These are phyloP conservation scores for Mirounga angustirostris DNA, from an alignment of 2,113 vertebrate genomes.

Conservation along the genomic window DNA sequence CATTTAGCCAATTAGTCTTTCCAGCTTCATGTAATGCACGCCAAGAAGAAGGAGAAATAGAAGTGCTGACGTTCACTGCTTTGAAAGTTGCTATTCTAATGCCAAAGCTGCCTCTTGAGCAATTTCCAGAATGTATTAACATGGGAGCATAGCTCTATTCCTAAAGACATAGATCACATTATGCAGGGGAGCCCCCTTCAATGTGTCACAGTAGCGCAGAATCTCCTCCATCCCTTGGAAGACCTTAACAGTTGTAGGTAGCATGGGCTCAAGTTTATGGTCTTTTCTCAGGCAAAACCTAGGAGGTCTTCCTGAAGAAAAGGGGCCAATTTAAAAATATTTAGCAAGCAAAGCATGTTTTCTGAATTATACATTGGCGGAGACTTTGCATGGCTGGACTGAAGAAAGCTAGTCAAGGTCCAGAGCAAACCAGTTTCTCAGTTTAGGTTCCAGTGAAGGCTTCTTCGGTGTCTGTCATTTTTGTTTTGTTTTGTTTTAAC, in stretches of 20 bases:
- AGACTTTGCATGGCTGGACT: slow-evolving; percentile 13
- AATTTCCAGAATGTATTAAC: slow-evolving; percentile 86
- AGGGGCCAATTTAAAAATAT: slow-evolving; percentile 61
- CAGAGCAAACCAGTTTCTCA: slow-evolving; percentile 62
- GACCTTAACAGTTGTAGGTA: slow-evolving; percentile 66
- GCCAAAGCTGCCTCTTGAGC: slow-evolving; percentile 84
- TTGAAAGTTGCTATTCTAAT: slow-evolving; percentile 84
- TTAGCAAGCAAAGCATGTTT: slow-evolving; percentile 67
- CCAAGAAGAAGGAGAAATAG: slow-evolving; percentile 84
- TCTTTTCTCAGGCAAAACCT: slow-evolving; percentile 67
- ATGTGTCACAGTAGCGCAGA: slow-evolving; percentile 61
- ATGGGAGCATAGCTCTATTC: slow-evolving; percentile 79
- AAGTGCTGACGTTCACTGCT: slow-evolving; percentile 83
- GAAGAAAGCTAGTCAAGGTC: slow-evolving; percentile 62
- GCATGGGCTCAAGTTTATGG: slow-evolving; percentile 48
- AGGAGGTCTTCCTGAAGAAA: slow-evolving; percentile 76
- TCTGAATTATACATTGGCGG: slow-evolving; percentile 46
- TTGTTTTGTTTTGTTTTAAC: slow-evolving; percentile 10
- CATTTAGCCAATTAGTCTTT: slow-evolving; percentile 87
- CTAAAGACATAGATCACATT: slow-evolving; percentile 81
- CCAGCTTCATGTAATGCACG: slow-evolving; percentile 83
- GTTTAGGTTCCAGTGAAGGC: slow-evolving; percentile 26
- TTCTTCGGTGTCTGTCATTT: slow-evolving; percentile 26
- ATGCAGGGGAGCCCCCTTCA: slow-evolving; percentile 79
- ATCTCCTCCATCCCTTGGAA: slow-evolving; percentile 31